Conservation (phyloP, 2,113 vertebrate species). For the Pavo muticus region DNA sequence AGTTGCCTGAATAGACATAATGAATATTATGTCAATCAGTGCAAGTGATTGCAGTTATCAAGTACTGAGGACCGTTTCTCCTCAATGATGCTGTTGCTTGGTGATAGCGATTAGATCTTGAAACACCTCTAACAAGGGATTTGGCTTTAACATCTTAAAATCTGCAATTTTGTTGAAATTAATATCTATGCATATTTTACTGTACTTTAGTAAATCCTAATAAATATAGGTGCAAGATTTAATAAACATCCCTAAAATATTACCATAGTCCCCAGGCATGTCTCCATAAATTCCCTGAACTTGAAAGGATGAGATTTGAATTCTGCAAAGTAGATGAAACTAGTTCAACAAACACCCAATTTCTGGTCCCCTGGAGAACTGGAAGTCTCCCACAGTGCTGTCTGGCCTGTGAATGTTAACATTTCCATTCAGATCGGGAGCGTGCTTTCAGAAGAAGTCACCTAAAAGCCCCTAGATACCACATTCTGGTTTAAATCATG, state of each 20-base stretch:
- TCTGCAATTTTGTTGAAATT: background rate
- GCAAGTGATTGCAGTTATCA: constrained; percentile 10
- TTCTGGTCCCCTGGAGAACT: background rate
- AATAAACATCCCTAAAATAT: background rate
- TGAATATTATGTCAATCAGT: constrained; percentile 35
- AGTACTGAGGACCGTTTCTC: background rate
- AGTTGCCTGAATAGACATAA: background rate
- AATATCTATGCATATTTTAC: background rate
- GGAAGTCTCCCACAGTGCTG: background rate
- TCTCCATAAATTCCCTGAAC: background rate
- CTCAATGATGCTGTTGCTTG: background rate
- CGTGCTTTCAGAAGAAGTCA: background rate
- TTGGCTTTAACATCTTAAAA: background rate
- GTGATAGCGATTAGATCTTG: background rate
- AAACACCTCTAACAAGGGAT: constrained; percentile 10
- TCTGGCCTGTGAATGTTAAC: background rate
- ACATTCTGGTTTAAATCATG: background rate
- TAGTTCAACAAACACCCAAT: background rate
- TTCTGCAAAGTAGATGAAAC: background rate
- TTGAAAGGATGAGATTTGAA: background rate
- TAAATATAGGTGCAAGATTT: background rate
- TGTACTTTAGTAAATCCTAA: constrained; percentile 5
- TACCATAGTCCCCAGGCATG: background rate
- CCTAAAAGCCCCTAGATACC: background rate
- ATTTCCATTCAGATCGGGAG: background rate